phyloP scores from a whole-genome alignment of 2,888 invertebrate species.

The Azorinus chamasolen region DNA sequence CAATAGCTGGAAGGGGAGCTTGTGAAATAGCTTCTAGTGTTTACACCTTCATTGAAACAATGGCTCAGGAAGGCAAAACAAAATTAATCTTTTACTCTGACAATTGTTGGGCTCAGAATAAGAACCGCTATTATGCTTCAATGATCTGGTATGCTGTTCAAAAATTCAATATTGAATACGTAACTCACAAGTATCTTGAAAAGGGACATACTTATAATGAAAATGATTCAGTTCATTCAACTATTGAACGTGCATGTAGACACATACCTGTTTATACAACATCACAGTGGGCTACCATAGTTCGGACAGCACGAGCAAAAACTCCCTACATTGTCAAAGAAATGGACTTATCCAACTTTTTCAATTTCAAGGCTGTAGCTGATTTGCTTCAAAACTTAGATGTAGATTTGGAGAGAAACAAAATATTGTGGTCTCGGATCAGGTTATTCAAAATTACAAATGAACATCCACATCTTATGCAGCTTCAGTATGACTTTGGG shows the following conservation, averaged over 20 bases:
- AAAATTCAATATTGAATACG: slow-evolving; percentile 33
- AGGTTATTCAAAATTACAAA: slow-evolving; percentile 14
- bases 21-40: slow-evolving; percentile 52
- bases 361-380: slow-evolving; percentile 38
- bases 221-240: slow-evolving; percentile 40
- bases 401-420: slow-evolving; percentile 27
- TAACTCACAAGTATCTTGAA: slow-evolving; percentile 49
- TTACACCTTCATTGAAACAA: slow-evolving; percentile 25
- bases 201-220: slow-evolving; percentile 61
- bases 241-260: slow-evolving; percentile 32
- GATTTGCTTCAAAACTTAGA: slow-evolving; percentile 34
- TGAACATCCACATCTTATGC: slow-evolving; percentile 18
- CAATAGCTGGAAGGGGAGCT: slow-evolving; percentile 38
- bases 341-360: slow-evolving; percentile 32
- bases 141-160: slow-evolving; percentile 47
- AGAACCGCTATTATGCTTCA: slow-evolving; percentile 41
- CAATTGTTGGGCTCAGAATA: slow-evolving; percentile 53
- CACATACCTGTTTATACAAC: slow-evolving; percentile 37
- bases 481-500: slow-evolving; percentile 29
- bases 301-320: slow-evolving; percentile 20
- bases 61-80: slow-evolving; percentile 20
- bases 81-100: slow-evolving; percentile 46
- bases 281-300: slow-evolving; percentile 49
- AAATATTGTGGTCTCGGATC: slow-evolving; percentile 26
- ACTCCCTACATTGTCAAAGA: slow-evolving; percentile 39